phyloP scores from a whole-genome alignment of 2,888 invertebrate species.

The Lasioglossum lativentre region DNA sequence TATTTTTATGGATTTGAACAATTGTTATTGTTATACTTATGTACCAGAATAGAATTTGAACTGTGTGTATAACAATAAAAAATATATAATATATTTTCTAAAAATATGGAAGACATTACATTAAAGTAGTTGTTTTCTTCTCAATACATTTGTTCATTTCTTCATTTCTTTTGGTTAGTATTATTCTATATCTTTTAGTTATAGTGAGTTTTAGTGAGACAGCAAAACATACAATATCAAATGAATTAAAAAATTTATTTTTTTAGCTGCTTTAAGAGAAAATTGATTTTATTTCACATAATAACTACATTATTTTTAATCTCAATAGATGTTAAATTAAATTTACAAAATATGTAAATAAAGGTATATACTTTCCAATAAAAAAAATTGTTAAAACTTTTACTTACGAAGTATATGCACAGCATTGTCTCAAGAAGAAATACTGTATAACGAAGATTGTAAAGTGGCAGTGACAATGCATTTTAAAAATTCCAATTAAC shows the following conservation, averaged over 20 bases:
- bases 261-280: background rate
- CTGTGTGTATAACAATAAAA: background rate
- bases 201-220: background rate
- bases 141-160: background rate
- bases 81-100: background rate
- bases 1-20: background rate
- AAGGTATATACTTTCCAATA: background rate
- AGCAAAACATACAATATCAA: too few species aligned
- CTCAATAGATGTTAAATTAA: background rate
- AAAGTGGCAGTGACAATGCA: slow-evolving; percentile 1
- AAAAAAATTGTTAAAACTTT: background rate
- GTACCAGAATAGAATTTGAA: background rate
- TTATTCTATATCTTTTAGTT: background rate
- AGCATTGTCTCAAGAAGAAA: background rate
- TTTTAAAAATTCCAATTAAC: background rate
- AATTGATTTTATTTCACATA: background rate
- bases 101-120: background rate
- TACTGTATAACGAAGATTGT: background rate
- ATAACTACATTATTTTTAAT: background rate
- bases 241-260: background rate
- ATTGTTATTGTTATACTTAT: background rate
- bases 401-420: background rate
- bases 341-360: background rate
- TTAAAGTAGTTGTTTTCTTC: background rate
- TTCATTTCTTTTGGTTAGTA: background rate